Base-by-base conservation (phyloP, 2,888 invertebrate genomes). In the Noctua fimbriata region DNA sequence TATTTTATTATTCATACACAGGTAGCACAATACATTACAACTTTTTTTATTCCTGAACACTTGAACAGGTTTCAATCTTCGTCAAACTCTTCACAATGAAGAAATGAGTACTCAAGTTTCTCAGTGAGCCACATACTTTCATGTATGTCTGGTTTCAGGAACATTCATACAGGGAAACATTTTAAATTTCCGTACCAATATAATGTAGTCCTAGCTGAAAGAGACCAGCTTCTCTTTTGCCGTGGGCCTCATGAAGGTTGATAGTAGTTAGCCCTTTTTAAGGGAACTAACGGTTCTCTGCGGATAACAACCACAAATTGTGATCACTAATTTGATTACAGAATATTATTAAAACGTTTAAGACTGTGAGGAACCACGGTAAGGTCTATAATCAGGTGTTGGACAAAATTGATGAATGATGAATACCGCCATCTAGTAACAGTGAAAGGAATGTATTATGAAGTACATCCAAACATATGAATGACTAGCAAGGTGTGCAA, bases 351-450 rank as follows among this genome's bases (percentile, higher is more conserved):
- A 36, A 67, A 24, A 41, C 6, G 0, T 49, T 16, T 18, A 18
- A 1, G 5, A 32, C 18, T 47, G 0, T 24, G 6, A 60, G 1
- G 3, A 16, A n/a, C 10, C 21, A 36, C 0, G 44, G 0, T 24
- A 14, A 44, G 6, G 9, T n/a, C n/a, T 18, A 16, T 32, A 2
- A 10, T 36, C 58, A 67, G 41, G 3, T 18, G 4, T 47, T n/a
- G 55, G 36, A 47, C 41, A n/a, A 60, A n/a, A 32, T 9, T 63
- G 67, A n/a, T 47, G 49, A 79, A 58, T 78, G 65, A 2, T 66
- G 74, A 44, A 76, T 0, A 49, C 1, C 81, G 85, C 83, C 83
- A 84, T 81, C 83, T 84, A 77, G 70, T 77, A 49, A 73, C 66
- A 77, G 55, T 44, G 36, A 9, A 63, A 47, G 32, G 4, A 60